A percentile compares a stretch with the other conserved stretches of the same genome.
These are phyloP conservation scores for Leptobrachium leishanense DNA, from an alignment of 2,113 vertebrate species.

Conservation along the genomic window DNA sequence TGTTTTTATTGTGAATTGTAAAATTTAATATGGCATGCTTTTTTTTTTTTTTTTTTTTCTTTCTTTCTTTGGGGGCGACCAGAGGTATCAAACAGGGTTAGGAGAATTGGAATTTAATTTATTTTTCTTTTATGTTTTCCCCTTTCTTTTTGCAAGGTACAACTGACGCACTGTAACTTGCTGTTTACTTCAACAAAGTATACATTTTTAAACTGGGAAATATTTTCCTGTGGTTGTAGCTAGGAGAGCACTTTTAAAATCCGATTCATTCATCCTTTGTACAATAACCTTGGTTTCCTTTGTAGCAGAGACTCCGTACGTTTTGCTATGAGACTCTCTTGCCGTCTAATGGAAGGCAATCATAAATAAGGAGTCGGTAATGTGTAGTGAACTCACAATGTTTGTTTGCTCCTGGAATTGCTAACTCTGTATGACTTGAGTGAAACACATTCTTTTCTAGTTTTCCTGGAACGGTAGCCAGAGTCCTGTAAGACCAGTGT, in stretches of 20 bases:
- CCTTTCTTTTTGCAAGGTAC: background rate
- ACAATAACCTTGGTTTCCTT: background rate
- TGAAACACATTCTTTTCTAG: too few relatives aligned
- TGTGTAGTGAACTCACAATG: too few relatives aligned
- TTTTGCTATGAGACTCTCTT: background rate
- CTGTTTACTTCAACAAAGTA: background rate
- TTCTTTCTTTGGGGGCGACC: background rate
- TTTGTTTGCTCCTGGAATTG: background rate
- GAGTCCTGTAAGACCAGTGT: background rate
- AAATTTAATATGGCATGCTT: slow-evolving; percentile 36
- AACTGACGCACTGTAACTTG: background rate
- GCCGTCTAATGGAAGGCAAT: background rate
- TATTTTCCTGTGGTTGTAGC: background rate
- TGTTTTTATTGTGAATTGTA: slow-evolving; percentile 62
- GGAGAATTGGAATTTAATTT: background rate
- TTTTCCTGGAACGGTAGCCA: too few relatives aligned
- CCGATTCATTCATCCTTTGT: background rate
- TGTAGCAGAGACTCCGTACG: background rate
- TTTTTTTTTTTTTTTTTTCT: slow-evolving; percentile 19
- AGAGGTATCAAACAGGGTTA: background rate
- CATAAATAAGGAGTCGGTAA: too few relatives aligned
- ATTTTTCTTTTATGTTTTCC: background rate
- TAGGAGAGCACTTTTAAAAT: slow-evolving; percentile 1
- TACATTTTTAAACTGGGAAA: background rate
- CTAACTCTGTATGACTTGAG: background rate